Base-by-base conservation (phyloP, 92 coral and sea anemone species). In the Umimayanthus chanpuru region DNA sequence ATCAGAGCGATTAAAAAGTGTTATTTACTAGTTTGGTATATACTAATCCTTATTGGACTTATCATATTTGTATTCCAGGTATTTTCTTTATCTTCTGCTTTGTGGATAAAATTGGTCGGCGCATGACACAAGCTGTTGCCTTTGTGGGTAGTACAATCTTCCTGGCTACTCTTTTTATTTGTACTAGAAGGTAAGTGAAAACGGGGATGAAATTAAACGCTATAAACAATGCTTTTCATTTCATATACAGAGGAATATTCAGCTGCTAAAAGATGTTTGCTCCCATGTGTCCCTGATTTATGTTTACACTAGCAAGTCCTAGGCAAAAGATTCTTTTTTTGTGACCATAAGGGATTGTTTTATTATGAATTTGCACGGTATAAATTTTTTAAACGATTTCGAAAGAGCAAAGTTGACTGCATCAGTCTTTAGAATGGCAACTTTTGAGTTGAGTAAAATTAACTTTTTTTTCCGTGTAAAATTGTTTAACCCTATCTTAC, bases 71-170 rank as follows among this genome's bases (percentile, higher is more conserved):
- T 70, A 72, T 86, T 82, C 21, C 83, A 94, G 96, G 93, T 88
- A 70, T 94, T 38, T 77, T 94, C 21, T 64, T 94, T 30, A 91
- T 93, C 9, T 90, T 95, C 77, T 92, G 94, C 84, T 83, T 93
- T 73, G 95, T 97, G 86, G 99, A 97, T 79, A 96, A 90, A 81
- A 89, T 97, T 73, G 99, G 99, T 73, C 91, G 99, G n/a, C 96
- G 93, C 67, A 94, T 92, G 81, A 96, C 94, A 80, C 98, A 95
- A 89, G 90, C 95, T 9, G 91, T 92, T 82, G 96, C 98, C 2
- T 97, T 97, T 88, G 74, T 90, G 44, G 95, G 96, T 53, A 95
- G 94, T 41, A 85, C 96, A 21, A 44, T 93, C 9, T 92, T 95
- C 72, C 88, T 97, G 43, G 81, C 95, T 28, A 90, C 94, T 26